Percentiles rank a stretch among this genome's conserved stretches.
phyloP scores from a whole-genome alignment of 1,140 invertebrate genomes.

The Cherax quadricarinatus region DNA sequence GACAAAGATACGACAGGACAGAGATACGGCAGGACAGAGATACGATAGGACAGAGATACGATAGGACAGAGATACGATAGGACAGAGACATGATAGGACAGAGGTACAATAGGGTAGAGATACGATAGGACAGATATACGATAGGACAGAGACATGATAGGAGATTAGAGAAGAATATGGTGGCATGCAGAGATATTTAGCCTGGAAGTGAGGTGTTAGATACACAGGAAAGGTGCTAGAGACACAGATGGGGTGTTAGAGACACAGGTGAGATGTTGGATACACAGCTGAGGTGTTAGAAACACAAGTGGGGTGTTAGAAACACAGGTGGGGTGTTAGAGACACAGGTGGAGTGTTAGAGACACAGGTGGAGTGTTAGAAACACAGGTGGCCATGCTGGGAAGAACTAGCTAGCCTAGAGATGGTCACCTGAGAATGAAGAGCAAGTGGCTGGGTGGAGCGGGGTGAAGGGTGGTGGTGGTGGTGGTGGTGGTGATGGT shows the following conservation, averaged over 20 bases:
- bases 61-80: too few species aligned
- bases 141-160: too few species aligned
- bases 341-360: background rate
- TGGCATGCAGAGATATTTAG: too few species aligned
- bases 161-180: too few species aligned
- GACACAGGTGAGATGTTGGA: background rate
- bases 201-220: background rate
- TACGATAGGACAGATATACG: too few species aligned
- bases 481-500: too few species aligned
- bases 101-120: too few species aligned
- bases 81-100: too few species aligned
- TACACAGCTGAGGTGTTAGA: background rate
- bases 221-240: background rate
- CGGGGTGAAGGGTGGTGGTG: slow-evolving; percentile 24
- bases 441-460: slow-evolving; percentile 27
- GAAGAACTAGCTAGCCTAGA: background rate
- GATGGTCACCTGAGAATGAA: slow-evolving; percentile 37
- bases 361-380: background rate
- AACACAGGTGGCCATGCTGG: background rate
- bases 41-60: too few species aligned
- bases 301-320: background rate
- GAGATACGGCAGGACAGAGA: too few species aligned
- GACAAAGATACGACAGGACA: too few species aligned
- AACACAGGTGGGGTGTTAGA: background rate
- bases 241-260: background rate